These are phyloP conservation scores for Onychostruthus taczanowskii DNA, from an alignment of 2,113 vertebrate genomes.

Conservation along the genomic window DNA sequence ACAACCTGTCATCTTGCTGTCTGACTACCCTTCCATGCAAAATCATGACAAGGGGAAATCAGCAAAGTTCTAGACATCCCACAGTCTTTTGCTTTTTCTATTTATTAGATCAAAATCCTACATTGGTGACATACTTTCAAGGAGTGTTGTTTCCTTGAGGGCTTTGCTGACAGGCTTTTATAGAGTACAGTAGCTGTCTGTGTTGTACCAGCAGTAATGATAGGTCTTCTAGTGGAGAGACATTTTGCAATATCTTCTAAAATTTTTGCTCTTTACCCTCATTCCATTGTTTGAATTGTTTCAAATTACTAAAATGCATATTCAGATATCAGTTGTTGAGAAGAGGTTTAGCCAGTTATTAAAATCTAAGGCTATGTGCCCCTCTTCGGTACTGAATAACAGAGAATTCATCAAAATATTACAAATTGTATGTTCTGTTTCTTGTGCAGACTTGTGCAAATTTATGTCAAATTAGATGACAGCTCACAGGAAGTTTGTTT, in stretches of 20 bases:
- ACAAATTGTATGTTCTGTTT: background rate
- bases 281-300: background rate
- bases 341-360: background rate
- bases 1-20: background rate
- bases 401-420: background rate
- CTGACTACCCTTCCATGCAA: background rate
- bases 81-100: background rate
- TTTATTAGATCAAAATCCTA: background rate
- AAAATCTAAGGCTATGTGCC: background rate
- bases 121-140: background rate
- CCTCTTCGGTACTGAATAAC: background rate
- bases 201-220: background rate
- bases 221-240: background rate
- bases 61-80: background rate
- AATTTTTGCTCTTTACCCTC: background rate
- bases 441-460: background rate
- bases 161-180: background rate
- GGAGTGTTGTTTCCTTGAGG: background rate
- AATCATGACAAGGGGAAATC: background rate
- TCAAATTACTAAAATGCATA: background rate
- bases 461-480: background rate
- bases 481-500: background rate
- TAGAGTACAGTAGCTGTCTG: background rate
- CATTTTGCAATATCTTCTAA: background rate
- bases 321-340: background rate